Evolutionary conservation across 2,113 vertebrate species (phyloP).

Genomic region (Cairina moschata): DNA sequence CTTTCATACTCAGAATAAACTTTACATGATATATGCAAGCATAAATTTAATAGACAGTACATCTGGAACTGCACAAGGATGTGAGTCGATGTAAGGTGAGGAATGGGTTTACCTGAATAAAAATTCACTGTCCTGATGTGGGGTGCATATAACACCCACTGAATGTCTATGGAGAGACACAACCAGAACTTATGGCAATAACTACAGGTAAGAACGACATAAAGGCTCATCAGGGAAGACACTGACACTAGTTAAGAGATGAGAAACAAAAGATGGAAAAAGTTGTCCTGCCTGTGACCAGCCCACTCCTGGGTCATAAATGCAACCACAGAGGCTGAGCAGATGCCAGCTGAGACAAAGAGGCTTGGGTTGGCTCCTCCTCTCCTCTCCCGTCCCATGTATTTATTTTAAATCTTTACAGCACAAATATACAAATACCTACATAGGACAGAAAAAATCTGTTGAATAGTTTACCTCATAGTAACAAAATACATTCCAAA

Average conservation of each 20-base stretch:
- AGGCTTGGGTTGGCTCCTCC: not conserved
- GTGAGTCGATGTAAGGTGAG: not conserved
- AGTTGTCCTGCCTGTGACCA: not conserved
- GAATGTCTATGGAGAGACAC: not conserved
- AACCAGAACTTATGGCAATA: not conserved
- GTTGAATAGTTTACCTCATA: not conserved
- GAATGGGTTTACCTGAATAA: constrained; percentile 3
- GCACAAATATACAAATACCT: not conserved
- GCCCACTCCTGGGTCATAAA: not conserved
- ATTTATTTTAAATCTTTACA: not conserved
- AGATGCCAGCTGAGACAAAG: not conserved
- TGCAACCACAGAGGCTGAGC: not conserved
- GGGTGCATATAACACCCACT: not conserved
- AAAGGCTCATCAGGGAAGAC: not conserved
- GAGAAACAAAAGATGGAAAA: not conserved
- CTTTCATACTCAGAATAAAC: constrained; percentile 19
- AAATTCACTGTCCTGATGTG: not conserved
- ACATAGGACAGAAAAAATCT: not conserved
- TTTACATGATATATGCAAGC: not conserved
- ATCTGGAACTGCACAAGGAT: constrained; percentile 1
- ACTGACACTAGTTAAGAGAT: not conserved
- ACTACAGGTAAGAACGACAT: fast-evolving
- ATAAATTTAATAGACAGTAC: not conserved
- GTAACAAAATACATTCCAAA: not conserved
- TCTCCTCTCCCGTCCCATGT: not conserved